Evolutionary conservation across 2,113 vertebrate genomes (phyloP).

Genomic region (Nycticebus coucang): DNA sequence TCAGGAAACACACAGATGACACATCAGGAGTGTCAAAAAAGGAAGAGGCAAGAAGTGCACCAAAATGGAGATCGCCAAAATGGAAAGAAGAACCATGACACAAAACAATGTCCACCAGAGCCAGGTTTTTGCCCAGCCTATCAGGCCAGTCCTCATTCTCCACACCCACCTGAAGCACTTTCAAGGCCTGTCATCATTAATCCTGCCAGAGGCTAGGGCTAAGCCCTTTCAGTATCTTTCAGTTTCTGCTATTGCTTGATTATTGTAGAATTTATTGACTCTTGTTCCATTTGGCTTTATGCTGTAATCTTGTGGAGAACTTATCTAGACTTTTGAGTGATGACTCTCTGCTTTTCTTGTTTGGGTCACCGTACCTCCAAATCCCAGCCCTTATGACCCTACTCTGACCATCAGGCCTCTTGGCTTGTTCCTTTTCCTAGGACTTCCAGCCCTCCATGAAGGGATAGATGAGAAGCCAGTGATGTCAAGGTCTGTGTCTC

Average conservation of each 20-base stretch:
- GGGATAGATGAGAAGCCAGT: not conserved
- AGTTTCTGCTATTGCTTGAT: not conserved
- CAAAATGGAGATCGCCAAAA: not conserved
- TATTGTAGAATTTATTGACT: not conserved
- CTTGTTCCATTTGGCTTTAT: not conserved
- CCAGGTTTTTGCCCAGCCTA: not conserved
- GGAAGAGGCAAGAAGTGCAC: not conserved
- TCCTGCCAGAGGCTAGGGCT: not conserved
- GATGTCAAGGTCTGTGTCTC: not conserved
- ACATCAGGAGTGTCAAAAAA: not conserved
- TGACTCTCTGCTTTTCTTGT: not conserved
- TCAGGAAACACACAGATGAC: not conserved
- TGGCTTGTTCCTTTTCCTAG: not conserved
- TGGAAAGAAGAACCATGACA: not conserved
- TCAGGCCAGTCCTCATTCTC: not conserved
- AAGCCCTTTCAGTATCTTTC: not conserved
- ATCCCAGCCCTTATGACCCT: fast-evolving
- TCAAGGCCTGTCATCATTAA: not conserved
- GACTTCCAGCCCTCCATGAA: not conserved
- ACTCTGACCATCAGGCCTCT: not conserved
- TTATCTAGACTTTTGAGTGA: not conserved
- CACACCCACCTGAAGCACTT: not conserved
- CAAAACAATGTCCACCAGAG: too few relatives aligned
- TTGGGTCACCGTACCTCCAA: not conserved
- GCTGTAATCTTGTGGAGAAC: not conserved